Conservation (phyloP, 2,113 vertebrate genomes). For the Taxidea taxus region DNA sequence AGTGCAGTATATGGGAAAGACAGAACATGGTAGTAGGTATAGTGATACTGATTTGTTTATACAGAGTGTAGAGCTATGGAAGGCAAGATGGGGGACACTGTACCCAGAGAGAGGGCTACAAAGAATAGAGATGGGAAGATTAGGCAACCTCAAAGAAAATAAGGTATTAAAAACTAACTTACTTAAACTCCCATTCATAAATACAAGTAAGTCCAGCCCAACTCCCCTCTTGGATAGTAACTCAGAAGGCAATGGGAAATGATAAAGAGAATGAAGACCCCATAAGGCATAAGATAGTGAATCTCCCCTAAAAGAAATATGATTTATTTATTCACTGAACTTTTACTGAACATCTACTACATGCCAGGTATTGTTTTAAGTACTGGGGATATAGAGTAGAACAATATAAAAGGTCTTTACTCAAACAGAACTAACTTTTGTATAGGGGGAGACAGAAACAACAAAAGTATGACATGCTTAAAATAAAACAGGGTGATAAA, state of each 20-base stretch:
- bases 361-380: not conserved
- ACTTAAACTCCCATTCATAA: not conserved
- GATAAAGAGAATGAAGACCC: not conserved
- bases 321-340: not conserved
- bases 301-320: not conserved
- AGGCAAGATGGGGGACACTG: not conserved
- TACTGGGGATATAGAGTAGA: not conserved
- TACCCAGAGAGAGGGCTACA: not conserved
- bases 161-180: not conserved
- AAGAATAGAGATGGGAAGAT: not conserved
- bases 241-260: not conserved
- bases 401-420: not conserved
- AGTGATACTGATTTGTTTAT: not conserved
- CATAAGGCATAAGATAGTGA: not conserved
- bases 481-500: not conserved
- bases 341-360: not conserved
- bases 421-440: constrained; percentile 10
- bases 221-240: not conserved
- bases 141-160: not conserved
- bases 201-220: not conserved
- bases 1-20: not conserved
- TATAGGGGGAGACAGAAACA: not conserved
- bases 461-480: not conserved
- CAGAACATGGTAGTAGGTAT: not conserved
- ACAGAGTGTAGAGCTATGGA: not conserved